Percentiles rank a stretch among this genome's conserved stretches.
Conservation (phyloP, 2,113 vertebrate genomes). For the Patagioenas fasciata region DNA sequence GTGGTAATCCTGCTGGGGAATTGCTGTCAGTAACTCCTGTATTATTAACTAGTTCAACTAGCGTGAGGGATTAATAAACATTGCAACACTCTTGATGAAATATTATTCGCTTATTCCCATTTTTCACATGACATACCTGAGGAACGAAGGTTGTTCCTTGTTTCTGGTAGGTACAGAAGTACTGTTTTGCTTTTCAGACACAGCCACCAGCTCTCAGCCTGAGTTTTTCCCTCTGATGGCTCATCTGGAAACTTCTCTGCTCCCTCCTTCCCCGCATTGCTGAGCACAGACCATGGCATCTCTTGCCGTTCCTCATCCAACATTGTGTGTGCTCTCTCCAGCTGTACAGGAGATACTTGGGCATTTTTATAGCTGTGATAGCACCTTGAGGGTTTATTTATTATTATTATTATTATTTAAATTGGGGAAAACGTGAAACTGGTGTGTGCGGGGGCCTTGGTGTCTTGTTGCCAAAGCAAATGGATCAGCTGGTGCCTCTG, state of each 20-base stretch:
- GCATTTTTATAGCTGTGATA: not conserved
- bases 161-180: not conserved
- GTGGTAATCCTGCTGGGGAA: not conserved
- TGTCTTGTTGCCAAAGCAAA: not conserved
- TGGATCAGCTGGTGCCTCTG: accelerated
- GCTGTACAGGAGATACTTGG: not conserved
- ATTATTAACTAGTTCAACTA: not conserved
- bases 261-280: not conserved
- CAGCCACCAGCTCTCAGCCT: not conserved
- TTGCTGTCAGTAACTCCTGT: not conserved
- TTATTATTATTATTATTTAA: no score
- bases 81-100: not conserved
- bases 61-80: not conserved
- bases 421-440: not conserved
- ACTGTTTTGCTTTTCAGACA: accelerated
- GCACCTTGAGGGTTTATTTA: no score
- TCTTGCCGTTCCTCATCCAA: not conserved
- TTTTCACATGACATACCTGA: not conserved
- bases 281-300: not conserved
- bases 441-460: not conserved
- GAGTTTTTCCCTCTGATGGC: no score
- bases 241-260: not conserved
- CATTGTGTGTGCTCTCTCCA: accelerated
- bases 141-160: not conserved
- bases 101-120: not conserved